phyloP scores from a whole-genome alignment of 2,113 vertebrate genomes.

The Macroglossus sobrinus region DNA sequence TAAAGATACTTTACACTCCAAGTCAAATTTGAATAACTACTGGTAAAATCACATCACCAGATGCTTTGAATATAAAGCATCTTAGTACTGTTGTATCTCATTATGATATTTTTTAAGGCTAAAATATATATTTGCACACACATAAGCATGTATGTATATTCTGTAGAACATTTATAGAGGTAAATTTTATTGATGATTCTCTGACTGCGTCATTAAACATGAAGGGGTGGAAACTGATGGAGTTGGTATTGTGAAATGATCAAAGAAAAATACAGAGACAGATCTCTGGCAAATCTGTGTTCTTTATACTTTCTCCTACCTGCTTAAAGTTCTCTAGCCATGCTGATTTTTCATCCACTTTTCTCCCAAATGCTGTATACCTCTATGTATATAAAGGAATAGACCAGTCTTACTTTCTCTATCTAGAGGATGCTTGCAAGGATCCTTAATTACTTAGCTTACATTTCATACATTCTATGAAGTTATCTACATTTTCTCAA shows the following conservation, averaged over 20 bases:
- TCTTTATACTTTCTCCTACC: not conserved
- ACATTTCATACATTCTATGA: constrained; percentile 41
- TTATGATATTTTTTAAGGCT: not conserved
- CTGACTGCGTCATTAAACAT: not conserved
- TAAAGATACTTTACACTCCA: constrained; percentile 18
- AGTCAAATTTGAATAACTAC: constrained; percentile 34
- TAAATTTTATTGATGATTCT: not conserved
- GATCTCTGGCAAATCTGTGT: not conserved
- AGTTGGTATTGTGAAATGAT: not conserved
- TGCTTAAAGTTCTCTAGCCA: not conserved
- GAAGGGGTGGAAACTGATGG: not conserved
- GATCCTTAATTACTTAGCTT: constrained; percentile 35
- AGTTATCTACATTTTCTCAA: not conserved
- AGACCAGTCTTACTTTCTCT: not conserved
- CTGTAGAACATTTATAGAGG: not conserved
- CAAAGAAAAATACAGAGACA: constrained; percentile 26
- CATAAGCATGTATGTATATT: not conserved
- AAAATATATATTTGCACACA: not conserved
- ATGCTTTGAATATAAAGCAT: not conserved
- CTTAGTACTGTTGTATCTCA: not conserved
- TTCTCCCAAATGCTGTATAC: not conserved
- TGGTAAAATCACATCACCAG: constrained; percentile 22
- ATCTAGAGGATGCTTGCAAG: constrained; percentile 10
- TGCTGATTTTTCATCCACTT: not conserved
- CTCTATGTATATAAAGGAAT: not conserved